Percentiles rank a stretch among this genome's conserved stretches.
These are phyloP conservation scores for Pseudolycoriella hygida DNA, from an alignment of 2,888 invertebrate genomes.

Conservation along the genomic window DNA sequence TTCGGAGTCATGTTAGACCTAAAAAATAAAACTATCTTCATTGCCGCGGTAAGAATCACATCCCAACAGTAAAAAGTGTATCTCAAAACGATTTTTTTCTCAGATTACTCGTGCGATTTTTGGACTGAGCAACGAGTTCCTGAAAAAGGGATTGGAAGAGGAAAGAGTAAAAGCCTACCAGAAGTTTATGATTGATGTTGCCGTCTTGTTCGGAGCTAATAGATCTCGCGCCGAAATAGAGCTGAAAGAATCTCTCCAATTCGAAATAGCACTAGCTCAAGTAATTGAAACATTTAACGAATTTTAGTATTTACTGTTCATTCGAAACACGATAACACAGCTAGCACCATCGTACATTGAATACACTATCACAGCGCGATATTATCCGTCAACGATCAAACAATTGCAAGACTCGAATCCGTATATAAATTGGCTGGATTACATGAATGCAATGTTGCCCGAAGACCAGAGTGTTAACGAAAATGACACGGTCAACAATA, in stretches of 20 bases:
- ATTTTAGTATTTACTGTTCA: no score
- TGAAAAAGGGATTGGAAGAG: no score
- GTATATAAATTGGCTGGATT: constrained; percentile 38
- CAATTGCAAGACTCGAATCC: constrained; percentile 59
- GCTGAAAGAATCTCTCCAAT: constrained; percentile 60
- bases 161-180: constrained; percentile 37
- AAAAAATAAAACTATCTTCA: no score
- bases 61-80: no score
- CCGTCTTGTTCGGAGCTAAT: constrained; percentile 69
- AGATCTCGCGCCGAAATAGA: constrained; percentile 46
- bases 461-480: constrained; percentile 39
- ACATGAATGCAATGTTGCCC: constrained; percentile 64
- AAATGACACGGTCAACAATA: constrained; percentile 65
- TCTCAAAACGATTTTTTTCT: no score
- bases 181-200: constrained; percentile 74
- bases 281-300: no score
- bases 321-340: no score
- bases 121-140: no score
- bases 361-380: constrained; percentile 72
- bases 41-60: no score
- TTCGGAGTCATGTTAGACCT: constrained; percentile 11
- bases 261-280: constrained; percentile 81
- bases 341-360: no score
- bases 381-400: constrained; percentile 58
- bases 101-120: no score